These are phyloP conservation scores for Volucella inflata DNA, from an alignment of 2,888 invertebrate species.

Conservation along the genomic window DNA sequence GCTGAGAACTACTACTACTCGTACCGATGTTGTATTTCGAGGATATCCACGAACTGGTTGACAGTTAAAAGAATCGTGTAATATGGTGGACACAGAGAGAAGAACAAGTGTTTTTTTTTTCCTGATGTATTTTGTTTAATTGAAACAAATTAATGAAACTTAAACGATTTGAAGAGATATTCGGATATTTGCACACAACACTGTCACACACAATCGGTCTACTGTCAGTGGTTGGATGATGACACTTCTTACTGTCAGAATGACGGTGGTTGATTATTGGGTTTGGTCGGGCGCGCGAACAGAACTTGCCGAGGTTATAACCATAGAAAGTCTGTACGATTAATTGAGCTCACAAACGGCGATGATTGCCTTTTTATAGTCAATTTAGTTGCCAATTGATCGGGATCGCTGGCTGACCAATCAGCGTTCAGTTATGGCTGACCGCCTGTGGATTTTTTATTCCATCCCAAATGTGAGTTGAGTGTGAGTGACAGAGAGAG, in stretches of 20 bases:
- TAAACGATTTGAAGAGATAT: conserved; percentile 51
- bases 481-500: conserved; percentile 61
- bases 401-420: conserved; percentile 80
- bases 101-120: conserved; percentile 35
- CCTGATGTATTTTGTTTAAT: conserved; percentile 54
- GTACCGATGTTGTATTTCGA: conserved; percentile 18
- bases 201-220: neutral
- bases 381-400: conserved; percentile 81
- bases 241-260: conserved; percentile 46
- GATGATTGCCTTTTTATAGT: conserved; percentile 88
- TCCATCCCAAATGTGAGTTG: conserved; percentile 49
- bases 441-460: conserved; percentile 76
- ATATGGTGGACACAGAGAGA: neutral
- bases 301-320: conserved; percentile 76
- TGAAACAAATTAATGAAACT: conserved; percentile 68
- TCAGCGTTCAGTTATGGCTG: conserved; percentile 81
- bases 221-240: conserved; percentile 37
- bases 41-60: conserved; percentile 22
- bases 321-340: conserved; percentile 82
- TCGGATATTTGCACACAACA: conserved; percentile 36
- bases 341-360: conserved; percentile 83
- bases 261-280: conserved; percentile 56
- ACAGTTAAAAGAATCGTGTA: no score
- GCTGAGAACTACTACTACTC: neutral
- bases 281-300: conserved; percentile 63